Conservation (phyloP, 2,888 invertebrate species). For the Linnaemya tessellans region DNA sequence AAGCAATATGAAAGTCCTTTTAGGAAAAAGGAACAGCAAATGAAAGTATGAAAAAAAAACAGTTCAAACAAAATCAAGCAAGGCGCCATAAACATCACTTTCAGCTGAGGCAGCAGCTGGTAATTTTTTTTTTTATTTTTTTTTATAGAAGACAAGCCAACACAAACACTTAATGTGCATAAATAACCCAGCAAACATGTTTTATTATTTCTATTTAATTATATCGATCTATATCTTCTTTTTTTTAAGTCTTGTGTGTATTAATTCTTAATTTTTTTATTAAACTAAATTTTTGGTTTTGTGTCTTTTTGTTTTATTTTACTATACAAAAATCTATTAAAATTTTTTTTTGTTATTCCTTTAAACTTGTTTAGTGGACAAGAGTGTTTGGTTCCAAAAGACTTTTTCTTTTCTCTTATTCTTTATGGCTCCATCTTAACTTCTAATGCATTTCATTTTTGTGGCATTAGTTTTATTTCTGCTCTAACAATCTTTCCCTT, state of each 20-base stretch:
- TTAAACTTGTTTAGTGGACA: not conserved
- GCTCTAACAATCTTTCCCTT: not conserved
- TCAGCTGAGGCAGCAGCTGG: slow-evolving; percentile 70
- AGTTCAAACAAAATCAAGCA: slow-evolving; percentile 47
- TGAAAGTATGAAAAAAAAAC: too few species aligned
- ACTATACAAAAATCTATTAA: not conserved
- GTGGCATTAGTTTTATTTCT: slow-evolving; percentile 62
- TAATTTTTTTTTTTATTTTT: slow-evolving; percentile 51
- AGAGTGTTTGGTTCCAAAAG: not conserved
- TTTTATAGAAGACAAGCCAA: slow-evolving; percentile 2
- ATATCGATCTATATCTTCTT: too few species aligned
- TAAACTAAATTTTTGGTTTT: not conserved
- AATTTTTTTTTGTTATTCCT: not conserved
- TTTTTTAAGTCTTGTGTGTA: too few species aligned
- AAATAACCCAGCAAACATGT: slow-evolving; percentile 30
- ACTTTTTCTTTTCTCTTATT: not conserved
- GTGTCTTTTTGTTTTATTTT: too few species aligned
- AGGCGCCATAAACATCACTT: slow-evolving; percentile 58
- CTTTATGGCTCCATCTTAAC: slow-evolving; percentile 8
- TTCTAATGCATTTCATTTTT: slow-evolving; percentile 59
- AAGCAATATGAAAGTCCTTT: not conserved
- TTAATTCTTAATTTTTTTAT: too few species aligned
- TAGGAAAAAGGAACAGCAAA: slow-evolving; percentile 20
- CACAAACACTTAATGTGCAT: not conserved
- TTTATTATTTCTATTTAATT: too few species aligned